phyloP scores from a whole-genome alignment of 2,888 invertebrate genomes.

The Sphinx pinastri region DNA sequence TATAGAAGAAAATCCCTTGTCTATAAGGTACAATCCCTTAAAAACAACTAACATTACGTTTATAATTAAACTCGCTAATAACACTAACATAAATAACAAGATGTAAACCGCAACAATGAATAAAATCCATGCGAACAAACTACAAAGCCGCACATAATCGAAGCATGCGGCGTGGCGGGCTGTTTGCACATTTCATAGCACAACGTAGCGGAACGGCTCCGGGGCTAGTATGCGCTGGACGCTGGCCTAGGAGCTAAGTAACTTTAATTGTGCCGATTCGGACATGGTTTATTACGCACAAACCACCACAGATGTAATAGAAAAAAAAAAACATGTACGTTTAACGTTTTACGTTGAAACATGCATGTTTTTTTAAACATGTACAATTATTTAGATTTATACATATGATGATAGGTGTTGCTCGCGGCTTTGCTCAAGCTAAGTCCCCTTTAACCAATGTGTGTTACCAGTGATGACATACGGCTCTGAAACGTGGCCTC shows the following conservation, averaged over 20 bases:
- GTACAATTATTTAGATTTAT: too few species aligned
- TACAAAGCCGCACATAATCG: slow-evolving; percentile 29
- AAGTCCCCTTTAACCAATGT: too few species aligned
- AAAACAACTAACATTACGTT: neutral
- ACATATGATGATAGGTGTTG: too few species aligned
- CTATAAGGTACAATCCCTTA: too few species aligned
- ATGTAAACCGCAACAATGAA: slow-evolving; percentile 17
- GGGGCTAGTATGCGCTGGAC: slow-evolving; percentile 32
- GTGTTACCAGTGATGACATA: too few species aligned
- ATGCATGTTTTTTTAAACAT: too few species aligned
- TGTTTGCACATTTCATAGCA: slow-evolving; percentile 56
- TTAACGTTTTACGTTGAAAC: too few species aligned
- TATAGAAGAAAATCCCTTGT: too few species aligned
- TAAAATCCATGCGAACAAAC: slow-evolving; percentile 22
- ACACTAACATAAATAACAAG: slow-evolving; percentile 23
- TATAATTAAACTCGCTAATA: slow-evolving; percentile 17
- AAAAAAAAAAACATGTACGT: neutral
- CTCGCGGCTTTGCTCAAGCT: too few species aligned
- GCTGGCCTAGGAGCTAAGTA: neutral
- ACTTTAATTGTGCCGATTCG: neutral
- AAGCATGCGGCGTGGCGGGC: slow-evolving; percentile 31
- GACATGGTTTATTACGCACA: too few species aligned
- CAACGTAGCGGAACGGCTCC: neutral
- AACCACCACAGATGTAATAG: neutral
- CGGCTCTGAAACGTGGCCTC: too few species aligned